Base-by-base conservation (phyloP, 2,797 vertebrate species). In the Bradypus variegatus region DNA sequence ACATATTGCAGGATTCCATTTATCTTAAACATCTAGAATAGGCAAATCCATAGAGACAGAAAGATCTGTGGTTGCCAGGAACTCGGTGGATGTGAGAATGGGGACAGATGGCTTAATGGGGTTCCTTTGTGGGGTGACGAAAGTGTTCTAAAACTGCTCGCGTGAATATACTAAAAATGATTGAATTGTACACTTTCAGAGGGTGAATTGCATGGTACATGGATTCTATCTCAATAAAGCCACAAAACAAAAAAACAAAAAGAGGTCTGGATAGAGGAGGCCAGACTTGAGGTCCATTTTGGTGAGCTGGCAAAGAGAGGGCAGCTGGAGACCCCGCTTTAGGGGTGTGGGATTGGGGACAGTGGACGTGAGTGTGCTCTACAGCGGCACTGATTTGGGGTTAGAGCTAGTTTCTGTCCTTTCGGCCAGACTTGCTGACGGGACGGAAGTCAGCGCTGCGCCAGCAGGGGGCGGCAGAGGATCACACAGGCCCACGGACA, bases 381-480 rank as follows among this genome's bases (percentile, higher is more conserved):
- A 31, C 45, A 16, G 31, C 27, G 21, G 72, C 72, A 1, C 25
- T 33, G 65, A 6, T 16, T 77, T 2, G 45, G 8, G 5, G 18
- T 55, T 58, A 55, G 70, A 19, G 18, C 6, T 50, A 2, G 0
- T 8, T 6, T 33, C 4, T 0, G 1, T 48, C 10, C 38, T 73
- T 15, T 8, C 14, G 13, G 31, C 77, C 33, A 6, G 73, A 50
- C 67, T 48, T 33, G 29, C 41, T 5, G 36, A 19, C 33, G 9
- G 45, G 36, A 25, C 27, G 14, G 10, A 5, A 69, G 53, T 60
- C 89, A 13, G 5, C 0, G 0, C 1, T 10, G 0, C 31, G 38
- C 93, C 94, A 94, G 92, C 60, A 95, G 94, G 84, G 78, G 91
- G 91, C 93, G 90, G 93, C 94, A 95, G 91, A 96, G 92, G 81